Evolutionary conservation across 2,797 vertebrate genomes (phyloP).

Genomic region (Remorina albescens): DNA sequence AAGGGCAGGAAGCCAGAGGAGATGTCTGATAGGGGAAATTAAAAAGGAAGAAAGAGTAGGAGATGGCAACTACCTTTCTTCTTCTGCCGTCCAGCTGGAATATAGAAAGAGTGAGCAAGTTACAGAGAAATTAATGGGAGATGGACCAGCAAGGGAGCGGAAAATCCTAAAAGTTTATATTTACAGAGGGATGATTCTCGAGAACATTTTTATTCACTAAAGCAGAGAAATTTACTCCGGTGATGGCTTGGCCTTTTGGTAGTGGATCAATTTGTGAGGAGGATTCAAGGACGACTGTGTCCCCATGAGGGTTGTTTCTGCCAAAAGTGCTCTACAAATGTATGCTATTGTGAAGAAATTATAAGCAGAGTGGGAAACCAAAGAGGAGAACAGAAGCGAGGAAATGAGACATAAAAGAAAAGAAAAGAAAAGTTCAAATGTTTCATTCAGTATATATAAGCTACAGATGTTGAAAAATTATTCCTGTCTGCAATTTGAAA

Average conservation of each 20-base stretch:
- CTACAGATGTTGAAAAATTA: not conserved
- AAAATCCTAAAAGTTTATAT: conserved; percentile 55
- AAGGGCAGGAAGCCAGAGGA: conserved; percentile 61
- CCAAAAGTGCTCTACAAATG: conserved; percentile 12
- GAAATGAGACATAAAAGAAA: conserved; percentile 5
- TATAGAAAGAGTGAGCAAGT: conserved; percentile 79
- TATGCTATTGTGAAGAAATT: not conserved
- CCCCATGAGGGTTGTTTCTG: conserved; percentile 13
- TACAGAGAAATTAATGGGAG: conserved; percentile 67
- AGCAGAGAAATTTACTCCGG: conserved; percentile 30
- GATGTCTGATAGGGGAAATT: conserved; percentile 54
- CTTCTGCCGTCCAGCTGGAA: conserved; percentile 87
- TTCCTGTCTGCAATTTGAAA: not conserved
- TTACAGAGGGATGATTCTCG: conserved; percentile 46
- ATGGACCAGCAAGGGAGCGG: conserved; percentile 33
- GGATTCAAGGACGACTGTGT: conserved; percentile 35
- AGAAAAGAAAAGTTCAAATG: not conserved
- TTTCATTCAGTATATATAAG: not conserved
- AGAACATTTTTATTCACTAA: conserved; percentile 45
- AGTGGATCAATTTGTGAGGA: conserved; percentile 22
- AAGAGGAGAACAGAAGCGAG: not conserved
- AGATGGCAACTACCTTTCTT: conserved; percentile 85
- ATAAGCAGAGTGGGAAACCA: not conserved
- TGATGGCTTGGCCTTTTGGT: conserved; percentile 46
- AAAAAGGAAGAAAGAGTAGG: conserved; percentile 65